A percentile compares a stretch with the other conserved stretches of the same genome.
Evolutionary conservation across 2,113 vertebrate species (phyloP).

Genomic region (Misgurnus mizolepis): DNA sequence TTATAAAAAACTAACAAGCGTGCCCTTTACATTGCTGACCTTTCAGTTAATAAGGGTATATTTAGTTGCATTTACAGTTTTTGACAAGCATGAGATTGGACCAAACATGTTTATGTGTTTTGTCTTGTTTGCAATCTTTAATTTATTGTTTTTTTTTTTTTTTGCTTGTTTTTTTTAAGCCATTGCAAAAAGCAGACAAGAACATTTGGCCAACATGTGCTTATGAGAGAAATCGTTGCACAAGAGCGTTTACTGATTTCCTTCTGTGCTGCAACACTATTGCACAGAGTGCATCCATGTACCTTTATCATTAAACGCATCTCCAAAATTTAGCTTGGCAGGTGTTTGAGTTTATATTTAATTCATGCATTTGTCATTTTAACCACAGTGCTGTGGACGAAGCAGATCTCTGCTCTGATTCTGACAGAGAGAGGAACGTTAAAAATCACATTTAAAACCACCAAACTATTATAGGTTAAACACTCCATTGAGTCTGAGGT

Average conservation of each 20-base stretch:
- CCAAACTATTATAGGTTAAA: not conserved
- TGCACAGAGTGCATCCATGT: not conserved
- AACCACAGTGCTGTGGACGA: constrained; percentile 12
- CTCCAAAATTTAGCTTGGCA: constrained; percentile 16
- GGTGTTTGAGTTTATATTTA: constrained; percentile 15
- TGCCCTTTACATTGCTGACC: not conserved
- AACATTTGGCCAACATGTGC: too few relatives aligned
- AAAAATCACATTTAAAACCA: not conserved
- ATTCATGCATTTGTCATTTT: constrained; percentile 23
- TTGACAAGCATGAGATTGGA: not conserved
- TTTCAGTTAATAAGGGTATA: not conserved
- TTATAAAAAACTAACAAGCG: not conserved
- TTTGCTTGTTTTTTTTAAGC: too few relatives aligned
- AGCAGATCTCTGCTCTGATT: not conserved
- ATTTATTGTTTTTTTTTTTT: not conserved
- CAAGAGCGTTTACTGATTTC: not conserved
- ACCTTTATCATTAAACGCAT: not conserved
- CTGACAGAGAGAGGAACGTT: constrained; percentile 12
- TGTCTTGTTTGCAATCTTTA: not conserved
- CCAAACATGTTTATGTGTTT: not conserved
- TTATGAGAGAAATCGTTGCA: not conserved
- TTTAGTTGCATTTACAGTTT: not conserved
- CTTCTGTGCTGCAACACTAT: not conserved
- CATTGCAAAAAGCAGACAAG: too few relatives aligned
- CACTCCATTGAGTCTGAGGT: not conserved